These are phyloP conservation scores for Dendroctonus ponderosae DNA, from an alignment of 1,140 invertebrate genomes.

Conservation along the genomic window DNA sequence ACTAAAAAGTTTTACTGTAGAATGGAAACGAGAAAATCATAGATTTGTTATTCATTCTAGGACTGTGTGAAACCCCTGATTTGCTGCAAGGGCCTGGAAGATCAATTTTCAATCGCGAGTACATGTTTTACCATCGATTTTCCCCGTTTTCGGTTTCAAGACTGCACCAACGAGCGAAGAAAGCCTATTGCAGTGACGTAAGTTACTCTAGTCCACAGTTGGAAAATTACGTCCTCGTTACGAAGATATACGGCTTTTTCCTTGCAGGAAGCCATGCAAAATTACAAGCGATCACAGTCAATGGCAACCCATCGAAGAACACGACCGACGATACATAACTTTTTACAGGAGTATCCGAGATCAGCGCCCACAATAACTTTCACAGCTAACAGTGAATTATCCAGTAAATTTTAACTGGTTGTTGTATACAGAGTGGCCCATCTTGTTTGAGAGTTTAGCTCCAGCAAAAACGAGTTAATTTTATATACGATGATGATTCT, in stretches of 20 bases:
- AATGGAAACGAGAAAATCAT: background rate
- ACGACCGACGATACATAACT: constrained; percentile 27
- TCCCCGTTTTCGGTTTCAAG: constrained; percentile 33
- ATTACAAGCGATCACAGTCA: constrained; percentile 11
- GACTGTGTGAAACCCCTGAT: constrained; percentile 47
- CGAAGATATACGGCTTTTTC: constrained; percentile 16
- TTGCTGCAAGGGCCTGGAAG: constrained; percentile 39
- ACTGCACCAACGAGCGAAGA: constrained; percentile 44
- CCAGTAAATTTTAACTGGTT: constrained; percentile 16
- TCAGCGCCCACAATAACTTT: constrained; percentile 45
- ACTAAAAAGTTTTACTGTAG: background rate
- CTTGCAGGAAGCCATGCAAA: constrained; percentile 30
- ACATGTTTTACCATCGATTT: constrained; percentile 14
- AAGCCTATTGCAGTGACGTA: constrained; percentile 42
- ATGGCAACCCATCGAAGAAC: constrained; percentile 18
- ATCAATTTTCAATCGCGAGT: constrained; percentile 24
- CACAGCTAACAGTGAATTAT: constrained; percentile 27
- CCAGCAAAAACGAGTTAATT: too few species aligned
- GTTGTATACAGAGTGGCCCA: too few species aligned
- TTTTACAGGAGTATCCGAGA: constrained; percentile 37
- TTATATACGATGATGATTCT: too few species aligned
- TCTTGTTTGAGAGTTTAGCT: too few species aligned
- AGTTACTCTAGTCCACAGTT: background rate
- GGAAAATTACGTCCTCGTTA: constrained; percentile 5
- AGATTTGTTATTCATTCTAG: constrained; percentile 27